These are phyloP conservation scores for Pammene aurita DNA, from an alignment of 2,888 invertebrate genomes.

Conservation along the genomic window DNA sequence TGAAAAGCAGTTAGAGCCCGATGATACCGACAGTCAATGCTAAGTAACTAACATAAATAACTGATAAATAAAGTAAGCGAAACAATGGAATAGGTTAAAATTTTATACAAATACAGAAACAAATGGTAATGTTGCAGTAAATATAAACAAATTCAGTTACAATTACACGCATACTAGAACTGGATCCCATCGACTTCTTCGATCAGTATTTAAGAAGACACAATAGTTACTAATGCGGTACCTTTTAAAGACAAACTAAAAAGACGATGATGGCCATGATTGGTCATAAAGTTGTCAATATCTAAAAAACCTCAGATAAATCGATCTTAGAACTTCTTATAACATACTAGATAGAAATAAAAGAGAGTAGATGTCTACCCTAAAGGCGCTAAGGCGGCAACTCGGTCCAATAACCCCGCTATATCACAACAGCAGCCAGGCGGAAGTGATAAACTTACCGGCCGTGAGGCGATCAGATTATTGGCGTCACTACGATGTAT, in stretches of 20 bases:
- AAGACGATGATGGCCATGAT: no score
- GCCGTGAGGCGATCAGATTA: constrained; percentile 75
- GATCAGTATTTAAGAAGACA: no score
- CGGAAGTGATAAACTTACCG: constrained; percentile 72
- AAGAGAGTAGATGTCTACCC: background rate
- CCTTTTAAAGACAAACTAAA: background rate
- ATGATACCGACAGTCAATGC: constrained; percentile 26
- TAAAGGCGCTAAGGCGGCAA: constrained; percentile 19
- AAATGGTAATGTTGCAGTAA: background rate
- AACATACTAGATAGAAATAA: background rate
- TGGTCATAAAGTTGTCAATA: no score
- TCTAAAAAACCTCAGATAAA: no score
- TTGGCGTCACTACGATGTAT: constrained; percentile 57
- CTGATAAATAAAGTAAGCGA: constrained; percentile 16
- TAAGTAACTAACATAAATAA: constrained; percentile 24
- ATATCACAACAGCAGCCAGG: constrained; percentile 48
- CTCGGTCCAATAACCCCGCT: constrained; percentile 28
- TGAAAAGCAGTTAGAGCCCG: constrained; percentile 32
- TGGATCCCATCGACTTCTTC: no score
- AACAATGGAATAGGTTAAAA: constrained; percentile 25
- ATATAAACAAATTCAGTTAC: background rate
- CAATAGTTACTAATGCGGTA: no score
- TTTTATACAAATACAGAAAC: background rate
- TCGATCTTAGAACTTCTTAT: no score
- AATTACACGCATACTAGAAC: background rate